Evolutionary conservation across 2,113 vertebrate species (phyloP).

Genomic region (Athene noctua): DNA sequence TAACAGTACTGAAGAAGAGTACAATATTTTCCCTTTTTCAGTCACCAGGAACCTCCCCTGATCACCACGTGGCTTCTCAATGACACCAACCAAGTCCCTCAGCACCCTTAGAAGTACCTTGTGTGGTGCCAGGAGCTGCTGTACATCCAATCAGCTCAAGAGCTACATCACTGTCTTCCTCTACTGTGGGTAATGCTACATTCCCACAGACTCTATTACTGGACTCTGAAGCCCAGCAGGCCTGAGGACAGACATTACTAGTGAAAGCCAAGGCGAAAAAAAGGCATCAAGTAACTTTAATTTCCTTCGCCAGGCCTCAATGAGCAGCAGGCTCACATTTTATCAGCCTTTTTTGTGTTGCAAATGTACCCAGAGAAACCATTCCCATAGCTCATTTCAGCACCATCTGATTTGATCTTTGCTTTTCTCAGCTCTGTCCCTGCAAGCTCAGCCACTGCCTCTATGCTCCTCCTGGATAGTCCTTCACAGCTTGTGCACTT

Average conservation of each 20-base stretch:
- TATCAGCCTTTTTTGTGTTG: neutral
- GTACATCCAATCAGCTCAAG: neutral
- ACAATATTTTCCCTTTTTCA: neutral
- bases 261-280: neutral
- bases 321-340: neutral
- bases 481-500: neutral
- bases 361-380: neutral
- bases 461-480: no score
- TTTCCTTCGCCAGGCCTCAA: neutral
- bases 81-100: neutral
- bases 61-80: neutral
- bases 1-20: neutral
- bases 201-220: neutral
- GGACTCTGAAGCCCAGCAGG: neutral
- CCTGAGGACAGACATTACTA: neutral
- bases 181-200: neutral
- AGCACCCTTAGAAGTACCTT: neutral
- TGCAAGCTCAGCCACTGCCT: neutral
- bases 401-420: neutral
- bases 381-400: neutral
- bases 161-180: neutral
- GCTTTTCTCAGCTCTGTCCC: neutral
- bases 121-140: neutral
- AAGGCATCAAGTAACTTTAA: neutral
- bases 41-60: neutral